phyloP scores from a whole-genome alignment of 2,113 vertebrate genomes.

The Cynocephalus volans region DNA sequence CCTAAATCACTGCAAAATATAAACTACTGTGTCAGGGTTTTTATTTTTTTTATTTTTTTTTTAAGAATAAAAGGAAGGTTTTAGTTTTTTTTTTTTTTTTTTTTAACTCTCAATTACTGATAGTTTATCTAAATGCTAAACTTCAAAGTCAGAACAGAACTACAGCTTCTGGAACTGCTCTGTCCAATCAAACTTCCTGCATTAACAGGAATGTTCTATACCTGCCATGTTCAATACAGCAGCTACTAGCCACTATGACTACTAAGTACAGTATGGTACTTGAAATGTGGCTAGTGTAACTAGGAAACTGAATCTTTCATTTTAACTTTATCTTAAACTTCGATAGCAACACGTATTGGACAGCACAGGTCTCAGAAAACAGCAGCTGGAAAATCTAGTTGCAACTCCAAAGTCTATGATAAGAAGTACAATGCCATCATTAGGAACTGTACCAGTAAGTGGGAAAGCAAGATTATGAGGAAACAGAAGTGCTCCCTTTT shows the following conservation, averaged over 20 bases:
- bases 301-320: background rate
- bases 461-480: background rate
- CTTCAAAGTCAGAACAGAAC: conserved; percentile 20
- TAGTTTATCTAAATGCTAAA: background rate
- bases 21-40: background rate
- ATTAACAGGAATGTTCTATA: background rate
- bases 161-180: background rate
- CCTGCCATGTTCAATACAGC: background rate
- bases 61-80: background rate
- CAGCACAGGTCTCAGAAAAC: background rate
- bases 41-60: background rate
- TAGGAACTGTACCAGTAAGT: background rate
- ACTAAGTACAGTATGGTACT: background rate
- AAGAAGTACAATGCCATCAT: background rate
- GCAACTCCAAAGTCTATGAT: background rate
- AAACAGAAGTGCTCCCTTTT: background rate
- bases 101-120: background rate
- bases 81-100: background rate
- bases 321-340: background rate
- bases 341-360: background rate
- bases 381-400: background rate
- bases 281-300: background rate
- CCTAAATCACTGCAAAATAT: background rate
- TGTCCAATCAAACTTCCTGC: background rate
- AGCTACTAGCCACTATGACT: background rate